phyloP scores from a whole-genome alignment of 2,113 vertebrate genomes.

The Panthera uncia region DNA sequence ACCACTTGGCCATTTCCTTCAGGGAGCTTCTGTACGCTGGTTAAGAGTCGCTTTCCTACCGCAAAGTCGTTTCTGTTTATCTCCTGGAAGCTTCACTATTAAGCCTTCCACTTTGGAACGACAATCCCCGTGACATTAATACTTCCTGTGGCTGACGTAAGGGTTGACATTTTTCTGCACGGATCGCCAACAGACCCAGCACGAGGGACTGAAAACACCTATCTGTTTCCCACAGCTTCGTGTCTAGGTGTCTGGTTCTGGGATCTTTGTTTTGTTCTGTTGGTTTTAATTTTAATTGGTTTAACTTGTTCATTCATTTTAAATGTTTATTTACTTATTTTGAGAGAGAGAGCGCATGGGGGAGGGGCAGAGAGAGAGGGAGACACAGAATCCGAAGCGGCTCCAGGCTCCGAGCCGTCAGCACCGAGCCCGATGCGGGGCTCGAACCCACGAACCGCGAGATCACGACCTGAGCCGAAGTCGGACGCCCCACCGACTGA shows the following conservation, averaged over 20 bases:
- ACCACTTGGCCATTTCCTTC: accelerated
- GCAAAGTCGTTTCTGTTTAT: background rate
- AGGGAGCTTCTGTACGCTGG: accelerated
- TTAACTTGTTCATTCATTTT: background rate
- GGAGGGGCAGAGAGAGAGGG: background rate
- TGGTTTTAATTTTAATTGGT: background rate
- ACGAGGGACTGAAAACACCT: no score
- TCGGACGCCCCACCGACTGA: accelerated
- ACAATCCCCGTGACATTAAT: accelerated
- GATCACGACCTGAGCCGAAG: background rate
- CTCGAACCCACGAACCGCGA: background rate
- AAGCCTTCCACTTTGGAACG: background rate
- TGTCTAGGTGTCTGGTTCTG: background rate
- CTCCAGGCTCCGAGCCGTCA: no score
- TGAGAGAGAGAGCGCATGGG: background rate
- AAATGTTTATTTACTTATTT: background rate
- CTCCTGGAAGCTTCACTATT: background rate
- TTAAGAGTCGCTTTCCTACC: background rate
- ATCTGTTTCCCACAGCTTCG: accelerated
- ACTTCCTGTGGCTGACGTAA: background rate
- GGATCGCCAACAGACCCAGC: no score
- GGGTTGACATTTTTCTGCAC: accelerated
- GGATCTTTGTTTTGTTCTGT: accelerated
- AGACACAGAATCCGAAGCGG: no score
- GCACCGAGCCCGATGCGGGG: no score